phyloP scores from a whole-genome alignment of 2,113 vertebrate species.

The Eubucco bourcierii region DNA sequence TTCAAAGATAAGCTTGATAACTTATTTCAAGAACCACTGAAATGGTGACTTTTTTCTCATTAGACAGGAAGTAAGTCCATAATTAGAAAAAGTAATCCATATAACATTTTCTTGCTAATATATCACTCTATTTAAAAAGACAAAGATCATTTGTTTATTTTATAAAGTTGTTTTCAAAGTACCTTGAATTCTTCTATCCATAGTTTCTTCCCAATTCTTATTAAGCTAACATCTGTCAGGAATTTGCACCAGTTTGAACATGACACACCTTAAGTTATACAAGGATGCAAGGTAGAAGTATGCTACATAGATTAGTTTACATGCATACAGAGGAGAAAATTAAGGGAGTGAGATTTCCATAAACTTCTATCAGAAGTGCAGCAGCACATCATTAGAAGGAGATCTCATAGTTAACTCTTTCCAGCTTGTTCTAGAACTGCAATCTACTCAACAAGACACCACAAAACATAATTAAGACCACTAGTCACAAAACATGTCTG shows the following conservation, averaged over 20 bases:
- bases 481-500: not conserved
- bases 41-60: not conserved
- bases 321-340: not conserved
- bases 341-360: not conserved
- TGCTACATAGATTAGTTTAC: not conserved
- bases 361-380: not conserved
- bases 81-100: not conserved
- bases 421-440: not conserved
- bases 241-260: not conserved
- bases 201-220: not conserved
- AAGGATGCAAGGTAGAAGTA: not conserved
- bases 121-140: not conserved
- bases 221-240: not conserved
- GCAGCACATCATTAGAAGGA: not conserved
- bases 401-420: not conserved
- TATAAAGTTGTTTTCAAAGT: not conserved
- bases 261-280: not conserved
- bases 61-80: not conserved
- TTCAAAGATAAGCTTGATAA: not conserved
- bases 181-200: not conserved
- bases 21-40: not conserved
- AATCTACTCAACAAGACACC: not conserved
- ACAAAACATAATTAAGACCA: not conserved
- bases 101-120: not conserved
- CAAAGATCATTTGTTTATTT: not conserved